phyloP scores from a whole-genome alignment of 2,888 invertebrate genomes.

The Trisateles emortualis region DNA sequence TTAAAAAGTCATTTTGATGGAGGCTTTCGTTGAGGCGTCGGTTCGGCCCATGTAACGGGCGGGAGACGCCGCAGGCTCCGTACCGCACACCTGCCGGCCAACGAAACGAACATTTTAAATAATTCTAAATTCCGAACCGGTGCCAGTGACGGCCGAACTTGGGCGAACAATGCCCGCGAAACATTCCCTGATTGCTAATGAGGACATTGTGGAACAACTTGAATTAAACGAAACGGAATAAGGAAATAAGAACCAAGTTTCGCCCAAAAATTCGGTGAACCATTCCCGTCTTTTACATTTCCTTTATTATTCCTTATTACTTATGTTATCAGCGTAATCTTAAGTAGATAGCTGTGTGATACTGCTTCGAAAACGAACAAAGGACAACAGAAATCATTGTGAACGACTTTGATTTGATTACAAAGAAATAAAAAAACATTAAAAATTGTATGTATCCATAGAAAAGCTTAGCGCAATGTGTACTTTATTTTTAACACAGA shows the following conservation, averaged over 20 bases:
- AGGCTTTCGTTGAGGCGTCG: conserved; percentile 31
- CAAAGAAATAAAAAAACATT: neutral
- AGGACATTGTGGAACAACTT: conserved; percentile 78
- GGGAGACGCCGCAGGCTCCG: conserved; percentile 34
- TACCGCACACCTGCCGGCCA: conserved; percentile 67
- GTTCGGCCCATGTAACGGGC: conserved; percentile 33
- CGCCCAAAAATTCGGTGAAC: conserved; percentile 51
- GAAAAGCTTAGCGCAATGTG: too few relatives aligned
- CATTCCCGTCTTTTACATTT: conserved; percentile 49
- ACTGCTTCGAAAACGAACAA: conserved; percentile 29
- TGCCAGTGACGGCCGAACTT: conserved; percentile 77
- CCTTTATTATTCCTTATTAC: conserved; percentile 42
- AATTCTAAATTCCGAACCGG: conserved; percentile 76
- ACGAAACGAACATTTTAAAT: conserved; percentile 69
- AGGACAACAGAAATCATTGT: conserved; percentile 16
- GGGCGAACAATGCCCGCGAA: conserved; percentile 74
- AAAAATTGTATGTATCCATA: too few relatives aligned
- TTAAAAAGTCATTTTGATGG: conserved; percentile 57
- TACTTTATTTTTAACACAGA: too few relatives aligned
- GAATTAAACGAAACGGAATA: conserved; percentile 73
- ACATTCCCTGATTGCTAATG: conserved; percentile 83
- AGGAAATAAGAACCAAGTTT: conserved; percentile 59
- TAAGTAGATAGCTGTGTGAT: conserved; percentile 28
- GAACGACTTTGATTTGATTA: neutral
- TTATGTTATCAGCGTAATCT: conserved; percentile 39